Evolutionary conservation across 2,113 vertebrate genomes (phyloP).

Genomic region (Chloropsis cyanopogon): DNA sequence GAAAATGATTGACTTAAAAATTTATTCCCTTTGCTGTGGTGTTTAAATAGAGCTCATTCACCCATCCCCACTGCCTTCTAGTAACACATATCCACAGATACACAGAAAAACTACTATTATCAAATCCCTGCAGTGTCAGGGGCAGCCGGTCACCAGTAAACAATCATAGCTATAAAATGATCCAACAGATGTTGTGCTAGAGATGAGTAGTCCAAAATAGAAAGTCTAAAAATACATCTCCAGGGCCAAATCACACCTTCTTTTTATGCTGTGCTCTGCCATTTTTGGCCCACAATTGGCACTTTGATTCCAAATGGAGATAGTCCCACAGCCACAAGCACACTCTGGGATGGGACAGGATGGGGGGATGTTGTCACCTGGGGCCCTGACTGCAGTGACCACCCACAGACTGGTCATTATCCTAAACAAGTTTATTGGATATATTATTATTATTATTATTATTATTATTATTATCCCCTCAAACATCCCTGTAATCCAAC

Average conservation of each 20-base stretch:
- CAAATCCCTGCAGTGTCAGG: background rate
- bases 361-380: fast-evolving
- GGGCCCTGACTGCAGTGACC: background rate
- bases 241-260: conserved; percentile 32
- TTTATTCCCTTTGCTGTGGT: background rate
- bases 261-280: background rate
- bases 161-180: conserved; percentile 65
- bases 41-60: background rate
- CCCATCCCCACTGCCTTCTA: background rate
- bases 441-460: background rate
- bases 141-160: conserved; percentile 61
- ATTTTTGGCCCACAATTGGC: conserved; percentile 10
- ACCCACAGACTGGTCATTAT: background rate
- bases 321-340: background rate
- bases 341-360: background rate
- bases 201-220: conserved; percentile 67
- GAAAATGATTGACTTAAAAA: background rate
- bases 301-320: background rate
- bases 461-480: background rate
- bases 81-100: background rate
- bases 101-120: conserved; percentile 9
- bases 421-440: background rate
- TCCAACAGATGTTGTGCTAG: conserved; percentile 66
- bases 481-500: background rate
- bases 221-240: conserved; percentile 60